These are phyloP conservation scores for Nematolebias whitei DNA, from an alignment of 2,113 vertebrate species.

Conservation along the genomic window DNA sequence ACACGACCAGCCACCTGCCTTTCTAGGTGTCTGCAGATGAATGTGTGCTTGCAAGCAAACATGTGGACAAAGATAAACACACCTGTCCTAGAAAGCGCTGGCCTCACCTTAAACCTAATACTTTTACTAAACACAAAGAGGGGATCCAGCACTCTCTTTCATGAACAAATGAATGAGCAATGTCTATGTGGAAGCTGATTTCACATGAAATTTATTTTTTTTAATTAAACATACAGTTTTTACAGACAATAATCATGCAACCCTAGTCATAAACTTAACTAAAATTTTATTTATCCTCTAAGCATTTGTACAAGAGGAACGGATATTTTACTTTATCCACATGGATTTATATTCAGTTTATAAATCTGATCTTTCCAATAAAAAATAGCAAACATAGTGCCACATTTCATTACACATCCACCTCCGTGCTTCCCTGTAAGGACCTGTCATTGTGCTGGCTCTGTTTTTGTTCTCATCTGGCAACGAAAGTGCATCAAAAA, in stretches of 20 bases:
- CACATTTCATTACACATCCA: neutral
- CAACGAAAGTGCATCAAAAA: neutral
- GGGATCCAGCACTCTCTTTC: neutral
- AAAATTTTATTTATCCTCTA: too few species aligned
- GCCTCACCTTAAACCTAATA: conserved; percentile 24
- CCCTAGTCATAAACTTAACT: too few species aligned
- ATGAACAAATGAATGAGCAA: neutral
- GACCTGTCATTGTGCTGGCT: too few species aligned
- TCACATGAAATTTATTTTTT: neutral
- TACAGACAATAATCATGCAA: neutral
- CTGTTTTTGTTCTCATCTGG: neutral
- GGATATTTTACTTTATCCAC: neutral
- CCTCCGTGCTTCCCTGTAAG: neutral
- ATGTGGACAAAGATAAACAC: conserved; percentile 41
- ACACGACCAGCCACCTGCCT: conserved; percentile 71
- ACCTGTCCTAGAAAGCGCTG: conserved; percentile 17
- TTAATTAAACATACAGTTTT: too few species aligned
- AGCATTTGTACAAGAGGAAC: too few species aligned
- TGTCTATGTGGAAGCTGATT: neutral
- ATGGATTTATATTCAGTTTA: neutral
- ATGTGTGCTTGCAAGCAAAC: conserved; percentile 20
- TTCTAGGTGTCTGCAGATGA: conserved; percentile 50
- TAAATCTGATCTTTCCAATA: neutral
- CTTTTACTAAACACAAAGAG: conserved; percentile 2
- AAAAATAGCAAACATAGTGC: neutral